Conservation (phyloP, 2,888 invertebrate species). For the Phlogophora meticulosa region DNA sequence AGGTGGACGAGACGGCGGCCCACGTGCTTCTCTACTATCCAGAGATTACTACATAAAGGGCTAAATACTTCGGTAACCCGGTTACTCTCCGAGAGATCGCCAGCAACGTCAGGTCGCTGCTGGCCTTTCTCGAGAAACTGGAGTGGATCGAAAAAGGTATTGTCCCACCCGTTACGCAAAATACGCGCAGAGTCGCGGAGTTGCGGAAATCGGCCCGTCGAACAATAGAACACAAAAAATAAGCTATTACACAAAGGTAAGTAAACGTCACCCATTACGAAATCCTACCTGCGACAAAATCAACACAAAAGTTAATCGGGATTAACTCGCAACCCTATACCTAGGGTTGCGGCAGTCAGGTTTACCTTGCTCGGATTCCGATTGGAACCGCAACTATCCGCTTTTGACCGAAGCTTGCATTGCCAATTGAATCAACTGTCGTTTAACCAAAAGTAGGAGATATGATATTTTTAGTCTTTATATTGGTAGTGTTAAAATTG, state of each 20-base stretch:
- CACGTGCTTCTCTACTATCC: no score
- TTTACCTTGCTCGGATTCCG: constrained; percentile 38
- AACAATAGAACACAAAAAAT: no score
- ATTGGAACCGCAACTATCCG: constrained; percentile 53
- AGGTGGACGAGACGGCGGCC: no score
- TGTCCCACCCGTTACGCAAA: no score
- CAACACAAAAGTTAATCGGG: constrained; percentile 12
- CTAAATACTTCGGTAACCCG: no score
- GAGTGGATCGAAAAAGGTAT: no score
- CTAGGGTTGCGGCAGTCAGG: constrained; percentile 38
- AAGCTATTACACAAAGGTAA: not conserved
- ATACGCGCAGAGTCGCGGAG: no score
- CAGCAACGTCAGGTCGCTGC: no score
- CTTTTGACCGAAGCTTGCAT: constrained; percentile 19
- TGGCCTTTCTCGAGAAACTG: no score
- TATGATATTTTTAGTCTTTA: not conserved
- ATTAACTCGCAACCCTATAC: constrained; percentile 15
- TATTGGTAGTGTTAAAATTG: not conserved
- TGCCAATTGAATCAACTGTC: constrained; percentile 34
- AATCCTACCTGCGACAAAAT: not conserved
- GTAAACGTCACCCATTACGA: not conserved
- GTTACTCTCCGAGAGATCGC: no score
- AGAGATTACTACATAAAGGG: no score
- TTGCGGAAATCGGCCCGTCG: no score
- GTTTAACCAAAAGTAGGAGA: not conserved